Percentiles rank a stretch among this genome's conserved stretches.
Evolutionary conservation across 2,113 vertebrate species (phyloP).

Genomic region (Dromas ardeola): DNA sequence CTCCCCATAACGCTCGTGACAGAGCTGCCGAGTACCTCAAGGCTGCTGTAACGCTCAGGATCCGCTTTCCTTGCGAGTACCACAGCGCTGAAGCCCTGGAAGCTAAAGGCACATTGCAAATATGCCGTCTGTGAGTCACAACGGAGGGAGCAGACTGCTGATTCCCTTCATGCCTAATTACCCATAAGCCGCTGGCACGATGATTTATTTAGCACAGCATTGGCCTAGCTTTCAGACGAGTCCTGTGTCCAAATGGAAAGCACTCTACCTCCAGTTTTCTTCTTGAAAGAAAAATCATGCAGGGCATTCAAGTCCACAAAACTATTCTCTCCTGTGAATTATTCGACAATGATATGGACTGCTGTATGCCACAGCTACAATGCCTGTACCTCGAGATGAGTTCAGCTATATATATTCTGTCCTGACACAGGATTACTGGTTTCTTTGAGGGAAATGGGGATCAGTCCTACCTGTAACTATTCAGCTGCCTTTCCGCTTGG

Average conservation of each 20-base stretch:
- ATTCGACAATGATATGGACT: not conserved
- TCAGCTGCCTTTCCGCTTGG: not conserved
- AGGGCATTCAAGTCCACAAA: conserved; percentile 14
- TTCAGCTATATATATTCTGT: not conserved
- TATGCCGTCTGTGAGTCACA: conserved; percentile 25
- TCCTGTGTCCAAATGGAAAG: conserved; percentile 64
- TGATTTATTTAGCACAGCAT: conserved; percentile 62
- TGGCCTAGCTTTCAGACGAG: conserved; percentile 64
- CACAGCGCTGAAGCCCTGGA: not conserved
- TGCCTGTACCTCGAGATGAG: not conserved
- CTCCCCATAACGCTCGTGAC: not conserved
- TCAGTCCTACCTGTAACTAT: not conserved
- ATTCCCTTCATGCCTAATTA: conserved; percentile 75
- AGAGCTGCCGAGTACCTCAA: not conserved
- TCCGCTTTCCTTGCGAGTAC: not conserved
- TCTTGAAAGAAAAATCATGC: not conserved
- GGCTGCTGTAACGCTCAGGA: conserved; percentile 6
- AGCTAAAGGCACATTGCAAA: conserved; percentile 52
- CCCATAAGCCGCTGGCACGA: conserved; percentile 67
- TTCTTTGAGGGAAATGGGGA: not conserved
- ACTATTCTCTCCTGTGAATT: not conserved
- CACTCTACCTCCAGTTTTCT: not conserved
- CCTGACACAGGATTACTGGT: not conserved
- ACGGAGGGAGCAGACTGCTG: conserved; percentile 51
- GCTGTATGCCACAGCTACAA: not conserved